Evolutionary conservation across 2,888 invertebrate species (phyloP).

Genomic region (Leucozona laternaria): DNA sequence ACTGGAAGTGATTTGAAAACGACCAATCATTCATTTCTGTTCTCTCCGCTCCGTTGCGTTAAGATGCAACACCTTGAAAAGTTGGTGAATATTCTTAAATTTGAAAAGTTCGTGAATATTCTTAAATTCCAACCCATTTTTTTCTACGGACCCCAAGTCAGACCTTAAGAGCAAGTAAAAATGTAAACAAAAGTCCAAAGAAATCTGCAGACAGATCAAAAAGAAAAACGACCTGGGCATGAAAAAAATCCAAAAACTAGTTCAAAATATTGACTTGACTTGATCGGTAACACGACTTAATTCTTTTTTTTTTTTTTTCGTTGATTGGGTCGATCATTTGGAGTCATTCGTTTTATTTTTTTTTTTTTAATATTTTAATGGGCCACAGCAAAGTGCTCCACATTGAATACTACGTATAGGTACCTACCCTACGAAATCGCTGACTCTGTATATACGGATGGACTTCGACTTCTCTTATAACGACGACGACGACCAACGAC

Average conservation of each 20-base stretch:
- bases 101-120: no score
- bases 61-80: no score
- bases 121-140: neutral
- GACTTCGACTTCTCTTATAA: neutral
- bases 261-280: slow-evolving; percentile 38
- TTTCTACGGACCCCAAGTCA: neutral
- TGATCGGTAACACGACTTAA: neutral
- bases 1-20: no score
- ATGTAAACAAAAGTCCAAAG: slow-evolving; percentile 24
- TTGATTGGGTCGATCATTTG: slow-evolving; percentile 49
- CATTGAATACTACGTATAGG: slow-evolving; percentile 18
- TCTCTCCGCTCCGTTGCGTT: no score
- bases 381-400: slow-evolving; percentile 55
- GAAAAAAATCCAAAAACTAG: slow-evolving; percentile 53
- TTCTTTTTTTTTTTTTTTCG: slow-evolving; percentile 16
- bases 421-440: slow-evolving; percentile 21
- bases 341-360: slow-evolving; percentile 26
- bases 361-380: slow-evolving; percentile 16
- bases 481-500: neutral
- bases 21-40: no score
- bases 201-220: slow-evolving; percentile 66
- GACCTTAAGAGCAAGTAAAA: neutral
- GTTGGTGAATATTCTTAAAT: no score
- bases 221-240: slow-evolving; percentile 46
- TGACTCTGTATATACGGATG: slow-evolving; percentile 37